A percentile compares a stretch with the other conserved stretches of the same genome.
Evolutionary conservation across 23 tunicate genomes (phyloP).

Genomic region (Trididemnum nubilum): DNA sequence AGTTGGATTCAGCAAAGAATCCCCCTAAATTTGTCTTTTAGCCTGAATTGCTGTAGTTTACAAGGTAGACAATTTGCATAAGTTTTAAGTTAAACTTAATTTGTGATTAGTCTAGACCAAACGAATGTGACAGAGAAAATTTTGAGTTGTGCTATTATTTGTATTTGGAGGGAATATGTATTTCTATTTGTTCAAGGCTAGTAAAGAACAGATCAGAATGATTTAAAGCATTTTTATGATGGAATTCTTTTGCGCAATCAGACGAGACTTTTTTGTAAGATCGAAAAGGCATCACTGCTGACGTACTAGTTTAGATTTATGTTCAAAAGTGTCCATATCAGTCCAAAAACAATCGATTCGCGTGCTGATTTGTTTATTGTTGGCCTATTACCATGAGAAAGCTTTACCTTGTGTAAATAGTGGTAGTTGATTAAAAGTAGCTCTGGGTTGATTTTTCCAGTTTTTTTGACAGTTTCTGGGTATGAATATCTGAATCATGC

Average conservation of each 20-base stretch:
- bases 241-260: constrained; percentile 16
- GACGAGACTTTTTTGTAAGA: not conserved
- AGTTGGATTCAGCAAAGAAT: too few relatives aligned
- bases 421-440: not conserved
- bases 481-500: too few relatives aligned
- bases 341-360: not conserved
- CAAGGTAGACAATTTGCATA: too few relatives aligned
- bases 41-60: too few relatives aligned
- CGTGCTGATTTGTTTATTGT: constrained; percentile 5
- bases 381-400: constrained; percentile 15
- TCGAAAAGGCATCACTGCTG: constrained; percentile 16
- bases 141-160: too few relatives aligned
- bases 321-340: not conserved
- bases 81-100: too few relatives aligned
- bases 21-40: too few relatives aligned
- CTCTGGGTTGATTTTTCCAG: not conserved
- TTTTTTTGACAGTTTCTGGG: constrained; percentile 2
- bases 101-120: too few relatives aligned
- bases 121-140: too few relatives aligned
- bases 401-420: constrained; percentile 5
- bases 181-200: constrained; percentile 13
- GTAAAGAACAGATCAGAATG: constrained; percentile 15
- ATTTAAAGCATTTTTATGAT: not conserved
- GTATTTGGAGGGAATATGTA: too few relatives aligned
- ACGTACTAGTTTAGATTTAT: constrained; percentile 6